Conservation (phyloP, 2,113 vertebrate species). For the Trachemys scripta region DNA sequence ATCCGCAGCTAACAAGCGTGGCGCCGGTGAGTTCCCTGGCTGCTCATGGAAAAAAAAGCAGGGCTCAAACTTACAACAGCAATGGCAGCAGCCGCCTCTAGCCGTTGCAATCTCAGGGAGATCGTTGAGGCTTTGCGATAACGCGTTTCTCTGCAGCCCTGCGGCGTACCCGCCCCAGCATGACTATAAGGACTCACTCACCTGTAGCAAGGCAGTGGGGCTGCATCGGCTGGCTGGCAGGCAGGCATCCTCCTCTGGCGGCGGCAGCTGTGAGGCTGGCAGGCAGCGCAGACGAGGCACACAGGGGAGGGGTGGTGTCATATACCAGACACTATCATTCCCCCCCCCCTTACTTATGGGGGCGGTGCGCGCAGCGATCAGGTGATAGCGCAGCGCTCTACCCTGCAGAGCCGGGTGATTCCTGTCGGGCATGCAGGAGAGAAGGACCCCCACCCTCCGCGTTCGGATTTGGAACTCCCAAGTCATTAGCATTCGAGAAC, state of each 20-base stretch:
- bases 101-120: not conserved
- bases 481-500: constrained; percentile 51
- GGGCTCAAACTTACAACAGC: not conserved
- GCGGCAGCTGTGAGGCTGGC: not conserved
- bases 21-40: too few relatives aligned
- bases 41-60: not conserved
- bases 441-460: not conserved
- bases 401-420: constrained; percentile 71
- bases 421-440: constrained; percentile 24
- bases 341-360: constrained; percentile 50
- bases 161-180: not conserved
- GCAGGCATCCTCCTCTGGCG: not conserved
- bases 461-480: constrained; percentile 68
- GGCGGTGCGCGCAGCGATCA: constrained; percentile 69
- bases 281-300: constrained; percentile 65
- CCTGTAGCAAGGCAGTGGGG: constrained; percentile 14
- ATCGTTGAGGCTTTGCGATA: not conserved
- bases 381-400: constrained; percentile 75
- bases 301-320: constrained; percentile 93
- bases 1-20: not conserved
- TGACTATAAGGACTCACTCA: constrained; percentile 5
- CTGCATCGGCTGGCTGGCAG: not conserved
- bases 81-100: not conserved
- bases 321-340: constrained; percentile 90
- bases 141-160: not conserved